phyloP scores from a whole-genome alignment of 2,113 vertebrate genomes.

The Sander vitreus region DNA sequence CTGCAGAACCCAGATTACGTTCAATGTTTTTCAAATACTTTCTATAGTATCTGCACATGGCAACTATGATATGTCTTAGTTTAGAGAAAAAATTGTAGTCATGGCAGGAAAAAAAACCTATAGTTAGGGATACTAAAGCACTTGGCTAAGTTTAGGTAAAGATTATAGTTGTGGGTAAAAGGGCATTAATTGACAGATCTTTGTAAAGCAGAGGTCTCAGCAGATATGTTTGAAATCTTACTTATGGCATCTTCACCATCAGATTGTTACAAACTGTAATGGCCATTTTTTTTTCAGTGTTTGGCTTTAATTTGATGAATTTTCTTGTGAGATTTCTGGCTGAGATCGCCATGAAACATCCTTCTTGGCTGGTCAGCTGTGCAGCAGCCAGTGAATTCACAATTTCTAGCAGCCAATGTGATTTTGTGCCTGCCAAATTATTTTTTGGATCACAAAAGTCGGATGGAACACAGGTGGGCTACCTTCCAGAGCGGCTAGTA shows the following conservation, averaged over 20 bases:
- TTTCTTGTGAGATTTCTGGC: slow-evolving; percentile 41
- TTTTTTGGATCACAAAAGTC: slow-evolving; percentile 55
- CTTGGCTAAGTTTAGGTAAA: neutral
- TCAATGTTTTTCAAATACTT: neutral
- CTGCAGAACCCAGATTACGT: neutral
- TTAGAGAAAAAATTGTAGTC: neutral
- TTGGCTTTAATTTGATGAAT: slow-evolving; percentile 16
- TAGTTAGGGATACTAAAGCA: neutral
- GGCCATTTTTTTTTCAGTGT: neutral
- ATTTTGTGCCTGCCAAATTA: slow-evolving; percentile 52
- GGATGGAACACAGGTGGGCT: slow-evolving; percentile 60
- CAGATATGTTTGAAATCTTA: neutral
- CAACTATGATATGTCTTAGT: too few species aligned
- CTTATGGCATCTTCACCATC: neutral
- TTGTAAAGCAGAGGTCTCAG: neutral
- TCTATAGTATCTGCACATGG: neutral
- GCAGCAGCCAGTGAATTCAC: slow-evolving; percentile 40
- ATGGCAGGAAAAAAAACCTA: neutral
- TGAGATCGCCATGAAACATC: slow-evolving; percentile 35
- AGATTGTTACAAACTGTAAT: neutral
- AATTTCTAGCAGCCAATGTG: slow-evolving; percentile 49
- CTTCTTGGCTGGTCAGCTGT: slow-evolving; percentile 48
- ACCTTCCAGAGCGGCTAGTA: slow-evolving; percentile 52
- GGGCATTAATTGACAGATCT: neutral
- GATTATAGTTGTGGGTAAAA: neutral